A percentile compares a stretch with the other conserved stretches of the same genome.
Evolutionary conservation across 2,113 vertebrate species (phyloP).

Genomic region (Archocentrus centrarchus): DNA sequence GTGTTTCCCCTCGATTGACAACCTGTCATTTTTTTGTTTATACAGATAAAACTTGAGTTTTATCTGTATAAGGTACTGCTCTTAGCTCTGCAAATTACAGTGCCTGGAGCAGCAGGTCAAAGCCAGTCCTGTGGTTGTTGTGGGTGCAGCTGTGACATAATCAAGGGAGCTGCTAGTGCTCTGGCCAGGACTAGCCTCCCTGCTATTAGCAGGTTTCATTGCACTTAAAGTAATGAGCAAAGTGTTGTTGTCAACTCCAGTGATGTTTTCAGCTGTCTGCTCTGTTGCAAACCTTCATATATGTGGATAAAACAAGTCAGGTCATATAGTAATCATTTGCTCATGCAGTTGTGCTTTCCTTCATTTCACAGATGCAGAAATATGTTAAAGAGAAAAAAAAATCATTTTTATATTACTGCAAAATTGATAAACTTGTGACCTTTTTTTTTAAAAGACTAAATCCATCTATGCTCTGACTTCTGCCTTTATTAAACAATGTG

Average conservation of each 20-base stretch:
- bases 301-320: not conserved
- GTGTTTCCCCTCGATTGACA: not conserved
- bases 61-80: too few relatives aligned
- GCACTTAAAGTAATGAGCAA: not conserved
- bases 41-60: too few relatives aligned
- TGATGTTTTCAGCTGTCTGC: not conserved
- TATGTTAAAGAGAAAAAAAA: not conserved
- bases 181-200: not conserved
- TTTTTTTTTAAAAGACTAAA: not conserved
- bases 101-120: not conserved
- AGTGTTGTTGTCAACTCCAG: accelerated
- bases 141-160: not conserved
- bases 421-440: not conserved
- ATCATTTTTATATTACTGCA: not conserved
- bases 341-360: not conserved
- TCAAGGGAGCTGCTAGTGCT: not conserved
- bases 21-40: not conserved
- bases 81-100: too few relatives aligned
- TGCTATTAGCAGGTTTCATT: not conserved
- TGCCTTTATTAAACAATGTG: not conserved
- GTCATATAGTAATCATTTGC: not conserved
- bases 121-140: accelerated
- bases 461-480: not conserved
- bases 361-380: not conserved
- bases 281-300: not conserved